A percentile compares a stretch with the other conserved stretches of the same genome.
phyloP scores from a whole-genome alignment of 2,888 invertebrate genomes.

The Dasypolia templi region DNA sequence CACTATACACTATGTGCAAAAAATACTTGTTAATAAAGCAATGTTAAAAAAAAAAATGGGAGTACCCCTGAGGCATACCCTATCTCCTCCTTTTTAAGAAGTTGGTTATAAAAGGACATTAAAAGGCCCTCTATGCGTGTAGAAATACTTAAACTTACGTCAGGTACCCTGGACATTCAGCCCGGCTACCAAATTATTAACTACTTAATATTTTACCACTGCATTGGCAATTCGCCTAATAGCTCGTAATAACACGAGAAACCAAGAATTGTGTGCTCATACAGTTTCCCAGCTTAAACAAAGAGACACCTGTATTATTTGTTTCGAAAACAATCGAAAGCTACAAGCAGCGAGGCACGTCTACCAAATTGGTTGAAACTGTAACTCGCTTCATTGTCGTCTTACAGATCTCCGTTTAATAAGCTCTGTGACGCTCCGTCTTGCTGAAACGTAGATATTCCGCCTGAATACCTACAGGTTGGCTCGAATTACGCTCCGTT shows the following conservation, averaged over 20 bases:
- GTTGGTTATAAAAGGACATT: no score
- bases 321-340: constrained; percentile 48
- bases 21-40: no score
- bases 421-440: constrained; percentile 57
- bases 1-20: no score
- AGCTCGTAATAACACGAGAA: neutral
- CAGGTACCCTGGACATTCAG: no score
- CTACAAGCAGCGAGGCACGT: constrained; percentile 14
- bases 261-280: neutral
- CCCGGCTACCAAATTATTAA: neutral
- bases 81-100: no score
- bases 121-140: neutral
- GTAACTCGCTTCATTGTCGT: constrained; percentile 59
- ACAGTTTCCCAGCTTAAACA: neutral
- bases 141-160: neutral
- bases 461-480: constrained; percentile 57
- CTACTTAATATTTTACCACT: neutral
- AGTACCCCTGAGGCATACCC: no score
- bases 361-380: constrained; percentile 60
- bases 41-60: no score
- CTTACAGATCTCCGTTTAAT: constrained; percentile 62
- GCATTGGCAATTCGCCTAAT: neutral
- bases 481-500: constrained; percentile 58
- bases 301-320: constrained; percentile 32
- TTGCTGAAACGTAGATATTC: constrained; percentile 57